These are phyloP conservation scores for Calliphora vomitoria DNA, from an alignment of 2,888 invertebrate genomes.

Conservation along the genomic window DNA sequence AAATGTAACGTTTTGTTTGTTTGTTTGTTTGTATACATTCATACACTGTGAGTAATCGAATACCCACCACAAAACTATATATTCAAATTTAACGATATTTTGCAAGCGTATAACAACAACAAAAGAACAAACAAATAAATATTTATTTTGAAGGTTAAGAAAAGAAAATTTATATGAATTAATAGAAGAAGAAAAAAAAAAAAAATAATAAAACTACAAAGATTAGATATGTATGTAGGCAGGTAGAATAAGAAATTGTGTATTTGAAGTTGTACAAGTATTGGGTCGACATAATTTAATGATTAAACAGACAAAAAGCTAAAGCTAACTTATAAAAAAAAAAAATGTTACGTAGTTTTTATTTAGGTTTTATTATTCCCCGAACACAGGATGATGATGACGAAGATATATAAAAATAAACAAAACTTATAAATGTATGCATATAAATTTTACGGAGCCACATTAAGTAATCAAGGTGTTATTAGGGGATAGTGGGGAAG, in stretches of 20 bases:
- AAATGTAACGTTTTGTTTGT: no score
- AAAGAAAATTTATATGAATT: constrained; percentile 22
- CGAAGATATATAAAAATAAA: no score
- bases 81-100: constrained; percentile 49
- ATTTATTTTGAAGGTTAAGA: constrained; percentile 31
- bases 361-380: no score
- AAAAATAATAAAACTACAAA: neutral
- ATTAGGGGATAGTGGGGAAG: no score
- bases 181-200: neutral
- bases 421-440: no score
- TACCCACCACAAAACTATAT: no score
- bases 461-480: no score
- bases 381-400: no score
- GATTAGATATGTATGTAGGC: constrained; percentile 36
- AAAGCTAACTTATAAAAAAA: neutral
- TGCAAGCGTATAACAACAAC: constrained; percentile 6
- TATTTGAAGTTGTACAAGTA: neutral
- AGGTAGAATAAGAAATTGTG: neutral
- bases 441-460: no score
- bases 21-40: no score
- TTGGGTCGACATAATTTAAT: constrained; percentile 15
- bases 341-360: neutral
- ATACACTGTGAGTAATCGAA: no score
- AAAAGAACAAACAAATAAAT: constrained; percentile 20
- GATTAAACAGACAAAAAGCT: neutral